A percentile compares a stretch with the other conserved stretches of the same genome.
These are phyloP conservation scores for Marmota flaviventris DNA, from an alignment of 2,113 vertebrate species.

Conservation along the genomic window DNA sequence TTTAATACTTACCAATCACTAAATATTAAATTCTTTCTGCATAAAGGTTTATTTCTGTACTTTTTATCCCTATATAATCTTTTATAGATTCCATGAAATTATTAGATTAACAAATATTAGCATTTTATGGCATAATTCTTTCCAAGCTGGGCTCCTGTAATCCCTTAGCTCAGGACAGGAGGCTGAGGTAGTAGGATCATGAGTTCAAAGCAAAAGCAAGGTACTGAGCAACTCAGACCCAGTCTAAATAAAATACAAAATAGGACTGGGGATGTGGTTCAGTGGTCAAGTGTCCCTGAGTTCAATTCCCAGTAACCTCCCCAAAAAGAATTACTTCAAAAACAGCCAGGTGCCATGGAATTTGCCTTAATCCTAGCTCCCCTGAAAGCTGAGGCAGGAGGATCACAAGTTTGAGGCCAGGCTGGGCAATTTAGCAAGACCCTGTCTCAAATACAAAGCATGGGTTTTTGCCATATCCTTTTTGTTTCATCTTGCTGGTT, in stretches of 20 bases:
- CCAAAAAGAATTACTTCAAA: not conserved
- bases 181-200: too few species aligned
- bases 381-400: not conserved
- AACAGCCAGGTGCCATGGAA: not conserved
- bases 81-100: not conserved
- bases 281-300: too few species aligned
- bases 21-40: not conserved
- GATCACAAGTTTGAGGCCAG: not conserved
- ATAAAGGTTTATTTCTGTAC: not conserved
- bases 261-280: too few species aligned
- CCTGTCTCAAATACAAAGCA: not conserved
- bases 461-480: not conserved
- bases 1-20: not conserved
- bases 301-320: too few species aligned
- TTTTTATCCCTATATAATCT: not conserved
- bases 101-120: not conserved
- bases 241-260: too few species aligned
- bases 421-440: not conserved
- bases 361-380: not conserved
- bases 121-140: constrained; percentile 57
- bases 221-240: too few species aligned
- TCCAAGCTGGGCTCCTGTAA: not conserved
- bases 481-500: not conserved
- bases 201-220: too few species aligned
- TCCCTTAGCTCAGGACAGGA: too few species aligned